Base-by-base conservation (phyloP, 1,140 invertebrate genomes). In the Zelostemma sp. region DNA sequence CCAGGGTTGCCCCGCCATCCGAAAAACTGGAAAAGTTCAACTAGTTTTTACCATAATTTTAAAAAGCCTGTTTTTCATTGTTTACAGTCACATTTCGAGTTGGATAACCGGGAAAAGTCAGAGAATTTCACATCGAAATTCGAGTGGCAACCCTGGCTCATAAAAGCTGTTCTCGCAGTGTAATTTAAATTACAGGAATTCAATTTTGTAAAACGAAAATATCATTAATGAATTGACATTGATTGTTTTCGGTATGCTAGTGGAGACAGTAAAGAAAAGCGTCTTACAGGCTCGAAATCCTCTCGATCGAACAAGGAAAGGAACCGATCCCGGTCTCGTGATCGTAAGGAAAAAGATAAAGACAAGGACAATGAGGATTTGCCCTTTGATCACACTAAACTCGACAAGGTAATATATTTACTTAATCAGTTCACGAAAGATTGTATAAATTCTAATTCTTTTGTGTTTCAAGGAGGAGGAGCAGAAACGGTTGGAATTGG, bases 401-500 rank as follows among this genome's bases (percentile, higher is more conserved):
- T 91, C 67, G 92, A 93, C 74, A 93, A 93, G 87, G 91, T 91
- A 31, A 47, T 17, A 33, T 56, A 40, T 19, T 21, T 12, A 43
- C 49, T 21, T 57, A 58, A 49, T 33, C 6, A 15, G 21, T 47
- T 28, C 41, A 55, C 14, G 4, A 11, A 14, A 38, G n/a, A 38
- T 33, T 51, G 11, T 47, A 33, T 45, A 45, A 25, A 38, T 50
- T 35, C 25, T 8, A 28, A 28, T 60, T 45, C 47, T 55, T 43
- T 56, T 45, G 11, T 9, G 60, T 59, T 74, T 71, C 5, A 40
- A 91, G 88, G 93, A 95, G 83, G 93, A 93, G 79, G 93, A 95
- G 74, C 95, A 98, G 79, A 94, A 91, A 66, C 90, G 93, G 31
- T 84, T 99, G 11, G 97, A 99, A 80, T 85, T 93, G 12, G 97